These are phyloP conservation scores for Puma concolor DNA, from an alignment of 2,113 vertebrate genomes.

Conservation along the genomic window DNA sequence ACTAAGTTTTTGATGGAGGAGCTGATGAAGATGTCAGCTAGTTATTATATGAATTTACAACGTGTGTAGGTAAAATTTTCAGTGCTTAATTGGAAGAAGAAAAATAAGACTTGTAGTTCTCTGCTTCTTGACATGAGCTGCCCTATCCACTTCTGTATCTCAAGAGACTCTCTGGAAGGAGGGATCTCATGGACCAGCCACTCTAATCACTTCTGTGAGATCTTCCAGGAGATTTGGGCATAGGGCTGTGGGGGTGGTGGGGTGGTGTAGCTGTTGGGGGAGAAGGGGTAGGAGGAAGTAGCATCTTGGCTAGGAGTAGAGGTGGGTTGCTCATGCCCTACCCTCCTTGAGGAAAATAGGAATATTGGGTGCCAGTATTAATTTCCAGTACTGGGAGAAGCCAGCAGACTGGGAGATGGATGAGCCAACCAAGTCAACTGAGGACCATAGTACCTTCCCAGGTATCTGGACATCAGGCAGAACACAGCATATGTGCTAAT, in stretches of 20 bases:
- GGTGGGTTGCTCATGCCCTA: not conserved
- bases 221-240: not conserved
- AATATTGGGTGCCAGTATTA: not conserved
- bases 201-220: too few species aligned
- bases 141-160: not conserved
- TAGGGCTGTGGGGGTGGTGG: rapidly evolving
- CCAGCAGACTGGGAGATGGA: not conserved
- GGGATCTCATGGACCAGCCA: not conserved
- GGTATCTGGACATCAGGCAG: not conserved
- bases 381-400: not conserved
- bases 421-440: not conserved
- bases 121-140: not conserved
- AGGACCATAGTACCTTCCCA: rapidly evolving
- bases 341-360: not conserved
- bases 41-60: not conserved
- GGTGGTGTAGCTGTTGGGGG: rapidly evolving
- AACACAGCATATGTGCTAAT: not conserved
- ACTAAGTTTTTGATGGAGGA: not conserved
- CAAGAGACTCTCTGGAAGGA: not conserved
- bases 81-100: not conserved
- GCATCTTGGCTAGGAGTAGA: not conserved
- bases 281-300: not conserved
- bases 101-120: not conserved
- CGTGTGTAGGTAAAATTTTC: not conserved
- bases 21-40: rapidly evolving